Evolutionary conservation across 2,113 vertebrate species (phyloP), one percentile per base, ranked within the genome.

Genomic region (Sitta europaea): DNA sequence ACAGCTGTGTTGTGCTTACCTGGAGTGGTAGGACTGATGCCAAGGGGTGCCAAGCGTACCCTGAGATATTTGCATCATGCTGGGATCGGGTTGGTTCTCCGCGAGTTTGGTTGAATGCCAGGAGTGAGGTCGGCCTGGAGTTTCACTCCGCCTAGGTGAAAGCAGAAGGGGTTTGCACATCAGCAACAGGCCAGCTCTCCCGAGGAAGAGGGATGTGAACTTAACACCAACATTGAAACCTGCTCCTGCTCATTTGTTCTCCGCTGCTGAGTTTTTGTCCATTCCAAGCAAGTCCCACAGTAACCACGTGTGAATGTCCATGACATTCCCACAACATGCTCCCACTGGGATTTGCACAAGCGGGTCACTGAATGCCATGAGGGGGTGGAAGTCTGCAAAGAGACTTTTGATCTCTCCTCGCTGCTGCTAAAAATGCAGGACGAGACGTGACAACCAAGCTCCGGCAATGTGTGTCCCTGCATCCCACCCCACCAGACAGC

Each of bases 1-100:
- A 11, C 10, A 23, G 33, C 40, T 35, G 31, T 13, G 45, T 1
- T 20, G 31, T 4, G 51, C 98, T 98, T 92, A 99, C 99, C 99
- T 99, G 97, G 98, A 98, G 70, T 99, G 99, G 97, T 98, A 99
- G 97, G 96, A 97, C 86, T 98, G 98, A 77, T 98, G 98, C 99
- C 99, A 99, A 79, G 98, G 97, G 94, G 97, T 97, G 95, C 98
- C 98, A 96, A 99, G 95, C n/a, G 90, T 97, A 86, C 98, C 98
- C 95, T 97, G 98, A 93, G 98, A 98, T 98, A 99, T 98, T 97
- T 98, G 98, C 99, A 99, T 99, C 99, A 99, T 99, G 98, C 98
- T 98, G 96, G 97, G 95, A 95, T 98, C 97, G 14, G 95, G 97
- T 16, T 97, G 98, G 96, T 96, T 96, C 73, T 99, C 99, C 2